Base-by-base conservation (phyloP, 1,140 invertebrate genomes). In the Marisa cornuarietis region DNA sequence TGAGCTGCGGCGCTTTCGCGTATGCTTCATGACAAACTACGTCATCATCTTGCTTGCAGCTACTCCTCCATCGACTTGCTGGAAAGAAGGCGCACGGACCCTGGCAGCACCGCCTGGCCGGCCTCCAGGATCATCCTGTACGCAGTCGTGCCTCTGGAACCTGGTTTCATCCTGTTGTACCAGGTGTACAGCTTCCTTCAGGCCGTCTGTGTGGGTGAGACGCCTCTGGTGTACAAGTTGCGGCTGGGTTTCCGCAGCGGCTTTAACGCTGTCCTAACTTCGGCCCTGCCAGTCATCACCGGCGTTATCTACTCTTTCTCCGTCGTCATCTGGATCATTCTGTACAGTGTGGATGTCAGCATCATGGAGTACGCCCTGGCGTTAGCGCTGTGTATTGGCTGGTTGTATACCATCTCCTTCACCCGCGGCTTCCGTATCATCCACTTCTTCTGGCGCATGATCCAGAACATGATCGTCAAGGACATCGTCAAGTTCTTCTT, bases 401-500 rank as follows among this genome's bases (percentile, higher is more conserved):
- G 89, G 89, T 76, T 89, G 18, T 79, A 83, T 42, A 83, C 85
- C 20, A 87, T 90, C 26, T 68, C 82, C 10, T 89, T 87, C 76
- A 89, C 88, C 8, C 74, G 87, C 20, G 89, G 87, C 14, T 87
- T 89, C 63, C 84, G 85, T 72, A 71, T 78, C 8, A 85, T 90
- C 49, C 86, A 89, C 81, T 88, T 88, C 68, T 90, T 89, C 80
- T 89, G 87, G 83, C 72, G 83, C 61, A 86, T 90, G 85, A 82
- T 90, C 10, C 81, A 85, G 54, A 86, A 84, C 76, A 89, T 90
- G 87, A 84, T 90, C n/a, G 51, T 87, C 49, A 76, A 83, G 49
- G 89, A 90, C 78, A 80, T 89, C 1, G 68, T 85, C 14, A 81
- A 86, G 61, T 90, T 90, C 74, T 69, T 89, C 13, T 79, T 89